phyloP scores from a whole-genome alignment of 2,797 vertebrate species.

The Cygnus olor region DNA sequence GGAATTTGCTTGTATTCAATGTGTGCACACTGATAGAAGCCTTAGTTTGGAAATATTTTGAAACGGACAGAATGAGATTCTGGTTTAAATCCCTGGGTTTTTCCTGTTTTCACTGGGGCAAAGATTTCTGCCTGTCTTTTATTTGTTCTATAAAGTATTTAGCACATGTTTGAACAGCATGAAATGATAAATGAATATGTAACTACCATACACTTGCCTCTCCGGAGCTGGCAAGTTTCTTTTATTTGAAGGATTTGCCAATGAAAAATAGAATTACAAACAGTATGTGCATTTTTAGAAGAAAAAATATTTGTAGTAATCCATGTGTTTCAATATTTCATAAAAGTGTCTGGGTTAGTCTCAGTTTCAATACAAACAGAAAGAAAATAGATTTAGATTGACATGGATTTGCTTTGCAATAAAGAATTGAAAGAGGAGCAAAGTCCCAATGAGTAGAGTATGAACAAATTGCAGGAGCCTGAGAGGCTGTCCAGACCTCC shows the following conservation, averaged over 20 bases:
- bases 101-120: neutral
- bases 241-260: neutral
- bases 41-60: neutral
- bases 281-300: neutral
- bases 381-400: constrained; percentile 10
- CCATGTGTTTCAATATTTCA: constrained; percentile 14
- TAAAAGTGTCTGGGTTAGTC: neutral
- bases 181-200: neutral
- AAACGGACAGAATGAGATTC: neutral
- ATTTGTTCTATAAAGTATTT: neutral
- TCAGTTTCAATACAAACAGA: constrained; percentile 26
- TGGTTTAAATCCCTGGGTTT: neutral
- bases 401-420: neutral
- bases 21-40: neutral
- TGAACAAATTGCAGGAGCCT: neutral
- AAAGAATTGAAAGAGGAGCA: neutral
- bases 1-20: neutral
- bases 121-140: neutral
- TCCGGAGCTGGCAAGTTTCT: neutral
- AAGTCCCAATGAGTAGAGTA: fast-evolving
- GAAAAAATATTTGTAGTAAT: neutral
- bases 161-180: neutral
- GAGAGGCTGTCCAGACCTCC: neutral
- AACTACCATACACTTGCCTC: neutral
- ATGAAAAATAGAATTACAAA: neutral